A percentile compares a stretch with the other conserved stretches of the same genome.
Conservation (phyloP, 2,888 invertebrate genomes). For the Pterobdella sp. region DNA sequence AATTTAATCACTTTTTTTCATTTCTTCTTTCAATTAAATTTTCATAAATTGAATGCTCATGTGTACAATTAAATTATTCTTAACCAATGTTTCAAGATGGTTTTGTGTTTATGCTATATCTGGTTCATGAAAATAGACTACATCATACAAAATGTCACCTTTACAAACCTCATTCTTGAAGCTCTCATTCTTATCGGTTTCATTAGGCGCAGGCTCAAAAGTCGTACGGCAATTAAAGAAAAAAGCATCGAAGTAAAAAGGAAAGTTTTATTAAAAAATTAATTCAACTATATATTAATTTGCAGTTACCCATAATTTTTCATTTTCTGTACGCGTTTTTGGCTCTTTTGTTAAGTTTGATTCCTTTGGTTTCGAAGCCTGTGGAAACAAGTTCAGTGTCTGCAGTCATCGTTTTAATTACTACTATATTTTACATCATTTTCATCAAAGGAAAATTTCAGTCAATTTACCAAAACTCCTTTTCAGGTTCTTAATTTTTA, state of each 20-base stretch:
- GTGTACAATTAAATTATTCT: neutral
- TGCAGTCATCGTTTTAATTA: neutral
- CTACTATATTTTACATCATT: conserved; percentile 28
- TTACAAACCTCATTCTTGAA: conserved; percentile 2
- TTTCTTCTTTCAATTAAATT: neutral
- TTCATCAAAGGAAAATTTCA: conserved; percentile 26
- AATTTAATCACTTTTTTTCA: neutral
- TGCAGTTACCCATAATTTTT: conserved; percentile 26
- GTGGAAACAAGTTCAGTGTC: conserved; percentile 17
- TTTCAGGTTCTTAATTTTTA: too few relatives aligned
- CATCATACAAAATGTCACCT: conserved; percentile 16
- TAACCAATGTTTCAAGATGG: neutral
- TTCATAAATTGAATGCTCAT: neutral
- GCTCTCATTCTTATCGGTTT: neutral
- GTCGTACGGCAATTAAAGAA: neutral
- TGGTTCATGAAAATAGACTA: conserved; percentile 7
- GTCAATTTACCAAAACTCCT: too few relatives aligned
- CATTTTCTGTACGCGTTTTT: conserved; percentile 18
- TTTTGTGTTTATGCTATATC: neutral
- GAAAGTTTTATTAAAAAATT: neutral
- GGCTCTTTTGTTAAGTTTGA: conserved; percentile 7
- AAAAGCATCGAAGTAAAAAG: neutral
- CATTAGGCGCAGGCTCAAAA: neutral
- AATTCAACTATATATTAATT: neutral
- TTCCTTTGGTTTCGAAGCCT: conserved; percentile 28